Evolutionary conservation across 2,113 vertebrate species (phyloP).

Genomic region (Siniperca chuatsi): DNA sequence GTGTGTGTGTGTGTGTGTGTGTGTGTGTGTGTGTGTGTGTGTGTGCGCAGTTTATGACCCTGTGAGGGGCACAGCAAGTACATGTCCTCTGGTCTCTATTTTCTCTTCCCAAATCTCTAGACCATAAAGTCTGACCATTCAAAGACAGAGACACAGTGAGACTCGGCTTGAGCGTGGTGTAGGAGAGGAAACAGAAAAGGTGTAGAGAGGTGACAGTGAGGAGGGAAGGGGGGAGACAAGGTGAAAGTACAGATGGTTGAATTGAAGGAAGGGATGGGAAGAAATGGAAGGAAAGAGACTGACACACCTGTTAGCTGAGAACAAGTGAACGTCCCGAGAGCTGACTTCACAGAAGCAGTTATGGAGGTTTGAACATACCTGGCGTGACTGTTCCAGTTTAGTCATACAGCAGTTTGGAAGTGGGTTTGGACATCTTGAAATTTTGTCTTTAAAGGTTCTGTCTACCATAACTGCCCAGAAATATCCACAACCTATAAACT

Average conservation of each 20-base stretch:
- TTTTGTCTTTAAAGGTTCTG: neutral
- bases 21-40: slow-evolving; percentile 5
- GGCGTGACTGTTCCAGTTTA: neutral
- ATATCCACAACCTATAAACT: neutral
- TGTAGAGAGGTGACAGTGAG: neutral
- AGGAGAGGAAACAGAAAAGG: slow-evolving; percentile 2
- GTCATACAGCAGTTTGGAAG: neutral
- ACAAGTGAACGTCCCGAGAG: neutral
- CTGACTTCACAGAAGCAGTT: neutral
- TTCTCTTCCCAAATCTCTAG: slow-evolving; percentile 22
- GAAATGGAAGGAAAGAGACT: slow-evolving; percentile 60
- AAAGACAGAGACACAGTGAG: slow-evolving; percentile 8
- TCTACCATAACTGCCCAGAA: neutral
- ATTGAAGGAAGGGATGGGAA: slow-evolving; percentile 55
- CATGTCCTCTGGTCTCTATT: slow-evolving; percentile 13
- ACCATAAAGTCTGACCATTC: slow-evolving; percentile 40
- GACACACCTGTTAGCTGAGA: slow-evolving; percentile 48
- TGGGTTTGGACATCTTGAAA: neutral
- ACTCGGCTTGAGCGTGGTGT: neutral
- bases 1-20: slow-evolving; percentile 16
- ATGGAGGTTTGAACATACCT: neutral
- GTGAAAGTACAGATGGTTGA: slow-evolving; percentile 44
- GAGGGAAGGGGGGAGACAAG: slow-evolving; percentile 29
- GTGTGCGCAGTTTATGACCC: neutral
- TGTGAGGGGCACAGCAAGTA: neutral